These are phyloP conservation scores for Tromatobia lineatoria DNA, from an alignment of 2,888 invertebrate species.

Conservation along the genomic window DNA sequence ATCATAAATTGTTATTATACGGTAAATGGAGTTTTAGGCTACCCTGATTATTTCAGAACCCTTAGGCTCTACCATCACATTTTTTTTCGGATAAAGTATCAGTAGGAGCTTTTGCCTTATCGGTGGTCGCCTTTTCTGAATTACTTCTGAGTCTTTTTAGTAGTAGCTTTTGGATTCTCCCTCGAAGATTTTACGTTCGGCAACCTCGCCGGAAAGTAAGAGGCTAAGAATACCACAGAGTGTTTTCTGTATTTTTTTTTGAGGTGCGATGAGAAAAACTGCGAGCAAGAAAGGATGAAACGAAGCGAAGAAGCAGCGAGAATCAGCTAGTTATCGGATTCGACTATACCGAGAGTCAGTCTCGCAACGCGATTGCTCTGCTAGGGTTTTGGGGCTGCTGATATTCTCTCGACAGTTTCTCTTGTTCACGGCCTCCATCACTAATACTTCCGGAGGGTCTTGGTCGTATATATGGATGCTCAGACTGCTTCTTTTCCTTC, in stretches of 20 bases:
- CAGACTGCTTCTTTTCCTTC: not conserved
- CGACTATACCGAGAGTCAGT: conserved; percentile 20
- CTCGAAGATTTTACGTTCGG: conserved; percentile 54
- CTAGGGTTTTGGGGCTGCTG: conserved; percentile 8
- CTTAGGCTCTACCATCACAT: not conserved
- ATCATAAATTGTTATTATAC: conserved; percentile 13
- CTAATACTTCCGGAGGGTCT: conserved; percentile 33
- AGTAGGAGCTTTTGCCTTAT: conserved; percentile 25
- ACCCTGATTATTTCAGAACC: not conserved
- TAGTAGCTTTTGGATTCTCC: conserved; percentile 48
- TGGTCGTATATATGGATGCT: conserved; percentile 20
- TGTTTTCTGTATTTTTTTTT: conserved; percentile 43
- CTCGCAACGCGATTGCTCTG: conserved; percentile 15
- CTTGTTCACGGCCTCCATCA: conserved; percentile 17
- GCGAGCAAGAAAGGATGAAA: conserved; percentile 43
- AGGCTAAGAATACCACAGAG: not conserved
- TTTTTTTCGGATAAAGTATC: conserved; percentile 24
- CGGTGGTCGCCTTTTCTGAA: conserved; percentile 34
- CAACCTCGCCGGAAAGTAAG: conserved; percentile 34
- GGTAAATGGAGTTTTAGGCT: not conserved
- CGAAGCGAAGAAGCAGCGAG: conserved; percentile 29
- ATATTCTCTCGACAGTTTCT: conserved; percentile 28
- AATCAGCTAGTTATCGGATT: conserved; percentile 61
- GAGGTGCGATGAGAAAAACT: not conserved
- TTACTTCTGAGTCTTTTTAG: conserved; percentile 8